Evolutionary conservation across 1,140 invertebrate species (phyloP).

Genomic region (Brachionus calyciflorus): DNA sequence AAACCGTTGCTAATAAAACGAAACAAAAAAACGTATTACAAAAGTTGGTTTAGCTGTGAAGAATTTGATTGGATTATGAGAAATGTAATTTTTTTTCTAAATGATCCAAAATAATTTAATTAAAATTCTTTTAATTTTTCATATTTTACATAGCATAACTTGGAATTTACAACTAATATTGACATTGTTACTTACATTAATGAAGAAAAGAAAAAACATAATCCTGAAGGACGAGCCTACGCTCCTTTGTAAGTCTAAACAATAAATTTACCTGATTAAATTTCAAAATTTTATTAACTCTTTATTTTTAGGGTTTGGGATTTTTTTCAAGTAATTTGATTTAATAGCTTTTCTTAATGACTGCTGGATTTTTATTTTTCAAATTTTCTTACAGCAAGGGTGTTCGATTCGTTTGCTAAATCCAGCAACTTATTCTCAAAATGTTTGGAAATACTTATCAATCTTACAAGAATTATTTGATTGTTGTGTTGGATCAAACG

Average conservation of each 20-base stretch:
- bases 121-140: constrained; percentile 41
- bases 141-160: constrained; percentile 63
- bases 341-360: no score
- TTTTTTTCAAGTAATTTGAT: constrained; percentile 30
- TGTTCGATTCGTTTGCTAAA: constrained; percentile 87
- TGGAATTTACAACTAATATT: constrained; percentile 80
- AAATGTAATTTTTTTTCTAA: constrained; percentile 52
- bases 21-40: constrained; percentile 68
- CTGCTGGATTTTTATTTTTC: neutral
- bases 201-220: constrained; percentile 69
- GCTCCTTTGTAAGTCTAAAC: constrained; percentile 26
- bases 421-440: constrained; percentile 79
- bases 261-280: neutral
- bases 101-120: neutral
- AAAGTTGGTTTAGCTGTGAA: constrained; percentile 71
- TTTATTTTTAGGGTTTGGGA: constrained; percentile 31
- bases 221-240: constrained; percentile 69
- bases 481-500: constrained; percentile 87
- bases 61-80: constrained; percentile 75
- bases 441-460: constrained; percentile 67
- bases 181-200: constrained; percentile 82
- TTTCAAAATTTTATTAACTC: neutral
- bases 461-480: constrained; percentile 87
- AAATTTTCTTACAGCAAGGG: constrained; percentile 75
- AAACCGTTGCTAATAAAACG: constrained; percentile 73